Conservation (phyloP, 2,113 vertebrate genomes). For the Terrapene triunguis region DNA sequence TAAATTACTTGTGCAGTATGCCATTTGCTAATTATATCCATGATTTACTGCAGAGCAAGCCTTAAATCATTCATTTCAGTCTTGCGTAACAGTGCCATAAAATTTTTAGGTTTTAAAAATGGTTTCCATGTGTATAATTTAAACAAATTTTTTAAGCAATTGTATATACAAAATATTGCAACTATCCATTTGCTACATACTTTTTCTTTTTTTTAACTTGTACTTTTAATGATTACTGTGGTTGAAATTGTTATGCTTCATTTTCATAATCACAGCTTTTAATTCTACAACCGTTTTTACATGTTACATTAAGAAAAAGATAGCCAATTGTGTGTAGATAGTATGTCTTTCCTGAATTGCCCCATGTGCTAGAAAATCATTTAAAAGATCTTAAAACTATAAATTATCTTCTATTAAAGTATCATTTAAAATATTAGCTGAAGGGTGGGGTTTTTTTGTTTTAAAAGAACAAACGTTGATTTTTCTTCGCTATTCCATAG, state of each 20-base stretch:
- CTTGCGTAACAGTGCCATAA: conserved; percentile 99
- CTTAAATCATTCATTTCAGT: conserved; percentile 99
- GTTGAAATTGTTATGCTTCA: conserved; percentile 85
- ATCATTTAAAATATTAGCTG: conserved; percentile 69
- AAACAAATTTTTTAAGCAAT: conserved; percentile 93
- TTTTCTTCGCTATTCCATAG: not conserved
- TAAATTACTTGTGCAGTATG: conserved; percentile 99
- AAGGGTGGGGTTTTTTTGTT: conserved; percentile 47
- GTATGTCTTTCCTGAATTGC: conserved; percentile 80
- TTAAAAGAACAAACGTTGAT: conserved; percentile 61
- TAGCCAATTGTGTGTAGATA: conserved; percentile 83
- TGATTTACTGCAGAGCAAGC: conserved; percentile 99
- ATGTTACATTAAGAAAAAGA: conserved; percentile 86
- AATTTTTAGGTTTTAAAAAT: conserved; percentile 96
- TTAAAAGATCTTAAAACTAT: conserved; percentile 69
- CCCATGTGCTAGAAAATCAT: conserved; percentile 75
- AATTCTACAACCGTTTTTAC: conserved; percentile 84
- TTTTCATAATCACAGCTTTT: conserved; percentile 88
- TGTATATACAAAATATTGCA: conserved; percentile 87
- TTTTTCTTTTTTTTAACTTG: conserved; percentile 78
- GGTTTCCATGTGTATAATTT: conserved; percentile 99
- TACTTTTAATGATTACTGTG: conserved; percentile 85
- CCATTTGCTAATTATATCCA: conserved; percentile 99
- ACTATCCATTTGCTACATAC: conserved; percentile 86
- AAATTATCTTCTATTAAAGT: conserved; percentile 77